Base-by-base conservation (phyloP, 1,140 invertebrate genomes). In the Liolophura sinensis region DNA sequence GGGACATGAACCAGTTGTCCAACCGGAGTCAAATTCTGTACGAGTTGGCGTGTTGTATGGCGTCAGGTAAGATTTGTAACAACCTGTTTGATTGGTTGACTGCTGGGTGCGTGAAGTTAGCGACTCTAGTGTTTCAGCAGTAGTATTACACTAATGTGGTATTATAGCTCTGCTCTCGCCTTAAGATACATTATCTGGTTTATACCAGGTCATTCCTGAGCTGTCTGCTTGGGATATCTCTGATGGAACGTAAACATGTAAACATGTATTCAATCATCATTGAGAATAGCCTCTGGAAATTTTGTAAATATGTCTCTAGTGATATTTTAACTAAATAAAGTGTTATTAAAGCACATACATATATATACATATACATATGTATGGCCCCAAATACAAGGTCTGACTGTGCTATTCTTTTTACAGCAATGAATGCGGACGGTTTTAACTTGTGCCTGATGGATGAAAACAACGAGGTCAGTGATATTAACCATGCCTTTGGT, bases 31-130 rank as follows among this genome's bases (percentile, higher is more conserved):
- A 87, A 48, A 88, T 90, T 3, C 77, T 90, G n/a, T 87, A 86
- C 78, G 89, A 90, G 80, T 74, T 90, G 55, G 86, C 87, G 0
- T 82, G 81, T 20, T 90, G 89, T 76, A 88, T 90, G 60, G 86
- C 85, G 24, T 61, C 74, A 68, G 71, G 78, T 78, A 62, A 70
- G 67, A 54, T 15, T 31, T 65, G 48, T 56, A 46, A 27, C 18
- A 40, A 40, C 31, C 31, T 40, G 3, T 3, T 9, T 40, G 31
- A 40, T 40, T 40, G 31, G 31, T 40, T 3, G 9, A 40, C 31
- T 40, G 31, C 31, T 40, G 9, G 3, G 3, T 40, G 31, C 31
- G 3, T 9, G 9, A 5, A 5, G 31, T 40, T 3, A 40, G 31
- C 31, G 31, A 40, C n/a, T n/a, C n/a, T n/a, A n/a, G n/a, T n/a